Evolutionary conservation across 1,140 invertebrate species (phyloP), one percentile per base, ranked within the genome.

Genomic region (Drosophila sturtevanti): DNA sequence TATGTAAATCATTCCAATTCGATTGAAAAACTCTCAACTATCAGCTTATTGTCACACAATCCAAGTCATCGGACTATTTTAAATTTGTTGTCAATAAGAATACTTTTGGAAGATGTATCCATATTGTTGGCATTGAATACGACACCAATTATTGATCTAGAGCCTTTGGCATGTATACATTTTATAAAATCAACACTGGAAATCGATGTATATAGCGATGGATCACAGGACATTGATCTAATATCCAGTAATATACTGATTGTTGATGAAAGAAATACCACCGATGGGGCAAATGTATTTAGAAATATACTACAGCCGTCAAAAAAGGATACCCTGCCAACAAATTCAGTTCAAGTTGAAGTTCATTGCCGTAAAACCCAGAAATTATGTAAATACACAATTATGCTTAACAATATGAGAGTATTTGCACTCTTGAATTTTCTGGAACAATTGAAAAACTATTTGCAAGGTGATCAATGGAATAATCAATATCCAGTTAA

Each of bases 351-450:
- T 6, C 97, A 98, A 92, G 97, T 96, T 0, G 97, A 98, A 92
- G 93, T 98, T 35, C 97, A 98, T 92, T 96, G 96, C 76, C 93
- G 95, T 24, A 95, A 94, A 87, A 93, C 95, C 10, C 92, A 92
- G 0, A 95, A 96, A 69, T 94, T 94, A n/a, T 94, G 95, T 0
- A 95, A 96, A 68, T 98, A 98, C 63, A 99, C 98, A 0, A 95
- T 99, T 62, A 92, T 99, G 16, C 93, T 99, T 2, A 98, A 99
- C 91, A 98, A 98, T 90, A 98, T 99, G 97, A 93, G 98, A 55
- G 92, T 99, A 4, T 98, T 99, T 94, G 96, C 97, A 0, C 96
- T 99, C 54, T 93, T 99, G 77, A 98, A 99, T 92, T 99, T 98
- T 97, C 96, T 98, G 94, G 95, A 98, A 89, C 94, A 95, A 10